Percentiles rank a stretch among this genome's conserved stretches.
Evolutionary conservation across 2,888 invertebrate genomes (phyloP).

Genomic region (Tromatobia lineatoria): DNA sequence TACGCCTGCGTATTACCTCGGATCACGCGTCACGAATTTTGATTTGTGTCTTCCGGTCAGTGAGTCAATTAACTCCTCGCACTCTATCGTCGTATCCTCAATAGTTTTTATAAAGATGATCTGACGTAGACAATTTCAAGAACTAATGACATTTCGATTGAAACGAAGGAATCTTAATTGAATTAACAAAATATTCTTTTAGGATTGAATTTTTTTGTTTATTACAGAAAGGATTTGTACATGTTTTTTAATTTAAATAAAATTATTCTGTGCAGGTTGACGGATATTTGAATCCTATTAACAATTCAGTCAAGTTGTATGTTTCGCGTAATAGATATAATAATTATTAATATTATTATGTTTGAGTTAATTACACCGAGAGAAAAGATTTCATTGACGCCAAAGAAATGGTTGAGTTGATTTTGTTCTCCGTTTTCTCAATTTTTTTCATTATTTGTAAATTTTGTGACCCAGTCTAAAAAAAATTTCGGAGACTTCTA

Average conservation of each 20-base stretch:
- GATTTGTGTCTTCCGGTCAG: conserved; percentile 51
- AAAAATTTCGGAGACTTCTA: too few species aligned
- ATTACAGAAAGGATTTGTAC: not conserved
- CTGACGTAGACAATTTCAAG: not conserved
- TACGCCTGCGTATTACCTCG: not conserved
- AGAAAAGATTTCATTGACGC: too few species aligned
- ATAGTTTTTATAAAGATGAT: not conserved
- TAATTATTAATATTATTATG: too few species aligned
- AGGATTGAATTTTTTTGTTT: not conserved
- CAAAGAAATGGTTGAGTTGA: too few species aligned
- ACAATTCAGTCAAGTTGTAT: too few species aligned
- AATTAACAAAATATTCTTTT: not conserved
- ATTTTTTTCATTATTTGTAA: too few species aligned
- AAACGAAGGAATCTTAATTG: not conserved
- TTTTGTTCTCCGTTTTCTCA: too few species aligned
- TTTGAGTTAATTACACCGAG: too few species aligned
- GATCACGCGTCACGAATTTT: conserved; percentile 37
- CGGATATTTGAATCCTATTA: too few species aligned
- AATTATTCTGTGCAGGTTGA: too few species aligned
- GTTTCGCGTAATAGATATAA: too few species aligned
- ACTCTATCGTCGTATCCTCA: not conserved
- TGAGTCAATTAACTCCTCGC: not conserved
- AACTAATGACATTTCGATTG: not conserved
- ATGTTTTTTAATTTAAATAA: not conserved
- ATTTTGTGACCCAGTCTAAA: too few species aligned